Percentiles rank a stretch among this genome's conserved stretches.
phyloP scores from a whole-genome alignment of 1,140 invertebrate genomes.

The Scaptomyza pallida region DNA sequence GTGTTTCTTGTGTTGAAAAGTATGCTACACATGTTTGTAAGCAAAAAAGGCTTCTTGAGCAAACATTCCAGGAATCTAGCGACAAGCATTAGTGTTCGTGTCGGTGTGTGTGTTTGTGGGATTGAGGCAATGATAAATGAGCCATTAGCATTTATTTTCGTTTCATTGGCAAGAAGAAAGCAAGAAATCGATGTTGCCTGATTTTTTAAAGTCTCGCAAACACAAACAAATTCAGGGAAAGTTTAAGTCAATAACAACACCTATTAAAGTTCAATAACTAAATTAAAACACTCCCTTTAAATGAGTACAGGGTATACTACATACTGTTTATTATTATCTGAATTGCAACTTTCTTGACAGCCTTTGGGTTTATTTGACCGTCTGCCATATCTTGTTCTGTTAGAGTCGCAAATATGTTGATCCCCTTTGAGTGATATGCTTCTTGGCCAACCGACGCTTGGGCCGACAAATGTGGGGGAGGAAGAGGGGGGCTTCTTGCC shows the following conservation, averaged over 20 bases:
- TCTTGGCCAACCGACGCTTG: constrained; percentile 49
- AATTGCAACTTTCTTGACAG: not conserved
- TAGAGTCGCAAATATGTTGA: constrained; percentile 44
- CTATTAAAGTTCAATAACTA: too few relatives aligned
- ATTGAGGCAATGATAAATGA: not conserved
- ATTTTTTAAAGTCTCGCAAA: not conserved
- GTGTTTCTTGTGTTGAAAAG: not conserved
- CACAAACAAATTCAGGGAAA: not conserved
- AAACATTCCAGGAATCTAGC: not conserved
- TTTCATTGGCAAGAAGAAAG: not conserved
- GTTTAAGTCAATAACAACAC: too few relatives aligned
- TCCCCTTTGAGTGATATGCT: constrained; percentile 68
- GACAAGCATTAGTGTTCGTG: not conserved
- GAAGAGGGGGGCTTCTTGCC: too few relatives aligned
- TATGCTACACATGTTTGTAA: not conserved
- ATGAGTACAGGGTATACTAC: not conserved
- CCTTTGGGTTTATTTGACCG: not conserved
- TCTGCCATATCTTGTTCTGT: constrained; percentile 52
- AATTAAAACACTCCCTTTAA: too few relatives aligned
- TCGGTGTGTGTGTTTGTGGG: not conserved
- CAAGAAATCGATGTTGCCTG: not conserved
- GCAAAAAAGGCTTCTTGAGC: not conserved
- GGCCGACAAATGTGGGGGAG: too few relatives aligned
- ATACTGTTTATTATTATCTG: not conserved
- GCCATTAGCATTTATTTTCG: not conserved